Evolutionary conservation across 2,113 vertebrate species (phyloP).

Genomic region (Naja naja): DNA sequence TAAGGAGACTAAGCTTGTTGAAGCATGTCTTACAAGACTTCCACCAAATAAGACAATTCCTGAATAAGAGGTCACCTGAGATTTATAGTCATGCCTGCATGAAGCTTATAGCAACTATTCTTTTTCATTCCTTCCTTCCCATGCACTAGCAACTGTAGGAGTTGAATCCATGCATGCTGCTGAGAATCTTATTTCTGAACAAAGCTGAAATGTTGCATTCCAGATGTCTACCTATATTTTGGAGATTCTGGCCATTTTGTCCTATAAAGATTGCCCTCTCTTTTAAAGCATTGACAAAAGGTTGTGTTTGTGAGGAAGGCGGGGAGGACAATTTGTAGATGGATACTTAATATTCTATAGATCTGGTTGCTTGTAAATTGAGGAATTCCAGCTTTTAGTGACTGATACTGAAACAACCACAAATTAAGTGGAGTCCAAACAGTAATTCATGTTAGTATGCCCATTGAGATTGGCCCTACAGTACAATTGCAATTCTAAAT

Average conservation of each 20-base stretch:
- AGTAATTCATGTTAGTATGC: not conserved
- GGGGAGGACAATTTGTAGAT: not conserved
- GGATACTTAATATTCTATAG: not conserved
- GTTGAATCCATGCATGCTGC: not conserved
- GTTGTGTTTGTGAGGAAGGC: not conserved
- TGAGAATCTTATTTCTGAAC: not conserved
- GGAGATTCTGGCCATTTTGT: not conserved
- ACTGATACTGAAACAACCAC: not conserved
- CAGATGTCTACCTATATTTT: not conserved
- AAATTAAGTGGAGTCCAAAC: not conserved
- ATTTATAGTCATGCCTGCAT: not conserved
- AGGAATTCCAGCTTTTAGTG: not conserved
- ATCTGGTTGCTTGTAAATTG: not conserved
- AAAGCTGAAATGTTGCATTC: not conserved
- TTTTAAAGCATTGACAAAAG: not conserved
- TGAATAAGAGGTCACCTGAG: not conserved
- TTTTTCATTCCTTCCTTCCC: not conserved
- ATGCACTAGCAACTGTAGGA: not conserved
- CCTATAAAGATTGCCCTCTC: not conserved
- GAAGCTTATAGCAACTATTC: not conserved
- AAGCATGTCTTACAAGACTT: not conserved
- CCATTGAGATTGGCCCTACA: not conserved
- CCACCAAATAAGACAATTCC: not conserved
- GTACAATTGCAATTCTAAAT: not conserved
- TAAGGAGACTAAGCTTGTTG: not conserved